These are phyloP conservation scores for Arctopsyche grandis DNA, from an alignment of 1,140 invertebrate genomes.

Conservation along the genomic window DNA sequence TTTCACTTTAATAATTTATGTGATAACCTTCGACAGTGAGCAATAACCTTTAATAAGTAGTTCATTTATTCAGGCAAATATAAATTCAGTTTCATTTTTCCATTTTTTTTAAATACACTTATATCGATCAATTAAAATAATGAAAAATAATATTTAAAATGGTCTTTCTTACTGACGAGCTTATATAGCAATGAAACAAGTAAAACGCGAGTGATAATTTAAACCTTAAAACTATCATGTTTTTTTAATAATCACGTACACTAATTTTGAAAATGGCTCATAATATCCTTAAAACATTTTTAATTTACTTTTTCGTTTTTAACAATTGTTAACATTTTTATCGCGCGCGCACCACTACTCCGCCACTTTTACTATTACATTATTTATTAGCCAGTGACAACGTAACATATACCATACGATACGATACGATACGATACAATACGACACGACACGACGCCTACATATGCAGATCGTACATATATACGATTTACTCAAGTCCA, in stretches of 20 bases:
- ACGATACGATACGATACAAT: conserved; percentile 34
- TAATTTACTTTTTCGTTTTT: conserved; percentile 17
- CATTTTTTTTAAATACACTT: conserved; percentile 51
- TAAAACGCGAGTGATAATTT: conserved; percentile 54
- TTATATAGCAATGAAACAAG: conserved; percentile 47
- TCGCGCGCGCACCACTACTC: conserved; percentile 6
- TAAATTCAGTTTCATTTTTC: conserved; percentile 34
- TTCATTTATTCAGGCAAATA: conserved; percentile 33
- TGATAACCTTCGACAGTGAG: conserved; percentile 45
- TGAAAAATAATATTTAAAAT: conserved; percentile 49
- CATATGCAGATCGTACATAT: too few species aligned
- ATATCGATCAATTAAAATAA: conserved; percentile 53
- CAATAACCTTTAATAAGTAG: conserved; percentile 46
- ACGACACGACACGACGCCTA: too few species aligned
- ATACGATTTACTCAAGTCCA: conserved; percentile 26
- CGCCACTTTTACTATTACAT: not conserved
- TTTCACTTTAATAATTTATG: conserved; percentile 43
- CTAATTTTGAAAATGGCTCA: conserved; percentile 55
- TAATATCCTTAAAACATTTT: conserved; percentile 50
- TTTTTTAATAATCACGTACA: conserved; percentile 41
- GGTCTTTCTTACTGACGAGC: conserved; percentile 49
- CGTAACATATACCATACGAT: conserved; percentile 49
- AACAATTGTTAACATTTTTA: conserved; percentile 50
- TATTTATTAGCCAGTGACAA: conserved; percentile 52
- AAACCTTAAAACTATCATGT: conserved; percentile 54